Evolutionary conservation across 2,113 vertebrate species (phyloP).

Genomic region (Arizona elegans): DNA sequence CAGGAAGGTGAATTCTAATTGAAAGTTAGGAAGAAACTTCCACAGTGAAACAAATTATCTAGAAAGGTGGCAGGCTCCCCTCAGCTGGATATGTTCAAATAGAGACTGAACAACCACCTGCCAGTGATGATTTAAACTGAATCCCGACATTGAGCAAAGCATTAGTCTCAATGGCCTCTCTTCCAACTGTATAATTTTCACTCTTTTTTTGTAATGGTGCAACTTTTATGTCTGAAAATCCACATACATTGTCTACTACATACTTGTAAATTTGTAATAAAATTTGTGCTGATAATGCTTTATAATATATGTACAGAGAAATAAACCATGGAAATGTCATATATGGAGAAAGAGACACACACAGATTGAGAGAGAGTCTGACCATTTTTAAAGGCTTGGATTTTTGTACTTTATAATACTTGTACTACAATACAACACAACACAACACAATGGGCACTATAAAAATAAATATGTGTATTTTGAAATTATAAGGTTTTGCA

Average conservation of each 20-base stretch:
- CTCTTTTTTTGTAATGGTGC: neutral
- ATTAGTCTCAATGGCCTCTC: neutral
- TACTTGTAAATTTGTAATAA: neutral
- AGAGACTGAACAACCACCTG: neutral
- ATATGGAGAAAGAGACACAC: neutral
- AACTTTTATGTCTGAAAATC: neutral
- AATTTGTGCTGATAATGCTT: neutral
- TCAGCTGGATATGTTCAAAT: neutral
- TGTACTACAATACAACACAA: too few species aligned
- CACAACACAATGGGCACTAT: neutral
- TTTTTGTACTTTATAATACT: neutral
- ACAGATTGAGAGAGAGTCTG: neutral
- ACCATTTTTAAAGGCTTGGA: neutral
- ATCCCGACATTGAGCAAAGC: neutral
- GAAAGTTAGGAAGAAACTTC: neutral
- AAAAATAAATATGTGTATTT: neutral
- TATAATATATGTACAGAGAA: neutral
- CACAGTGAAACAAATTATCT: neutral
- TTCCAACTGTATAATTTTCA: neutral
- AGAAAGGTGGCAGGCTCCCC: neutral
- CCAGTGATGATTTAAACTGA: neutral
- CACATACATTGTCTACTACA: neutral
- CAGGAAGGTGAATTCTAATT: neutral
- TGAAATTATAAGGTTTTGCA: neutral
- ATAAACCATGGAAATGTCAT: neutral